These are phyloP conservation scores for Steinernema feltiae DNA, from an alignment of 1,140 invertebrate genomes.

Conservation along the genomic window DNA sequence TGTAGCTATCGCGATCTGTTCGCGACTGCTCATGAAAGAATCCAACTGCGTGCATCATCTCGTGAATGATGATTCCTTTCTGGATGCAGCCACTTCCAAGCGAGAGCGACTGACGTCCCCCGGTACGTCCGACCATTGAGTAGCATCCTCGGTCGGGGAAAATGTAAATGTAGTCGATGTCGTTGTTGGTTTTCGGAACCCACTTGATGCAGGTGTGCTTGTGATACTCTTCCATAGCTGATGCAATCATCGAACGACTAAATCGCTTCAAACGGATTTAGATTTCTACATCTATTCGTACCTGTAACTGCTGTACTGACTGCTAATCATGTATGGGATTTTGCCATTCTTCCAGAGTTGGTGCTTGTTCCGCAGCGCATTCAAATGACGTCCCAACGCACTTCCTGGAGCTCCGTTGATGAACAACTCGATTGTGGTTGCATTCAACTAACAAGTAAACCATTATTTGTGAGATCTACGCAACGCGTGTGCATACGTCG, in stretches of 20 bases:
- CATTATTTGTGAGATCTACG: neutral
- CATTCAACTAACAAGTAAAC: conserved; percentile 47
- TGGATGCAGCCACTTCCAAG: conserved; percentile 68
- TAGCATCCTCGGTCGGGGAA: conserved; percentile 56
- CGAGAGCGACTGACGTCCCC: conserved; percentile 63
- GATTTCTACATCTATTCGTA: conserved; percentile 16
- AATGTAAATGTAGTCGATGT: conserved; percentile 56
- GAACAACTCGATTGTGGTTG: conserved; percentile 49
- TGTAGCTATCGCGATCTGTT: conserved; percentile 58
- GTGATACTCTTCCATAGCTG: conserved; percentile 54
- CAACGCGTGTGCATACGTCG: conserved; percentile 36
- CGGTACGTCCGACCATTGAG: conserved; percentile 49
- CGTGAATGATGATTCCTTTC: conserved; percentile 59
- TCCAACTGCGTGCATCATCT: conserved; percentile 60
- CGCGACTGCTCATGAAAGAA: conserved; percentile 60
- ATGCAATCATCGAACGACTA: conserved; percentile 56
- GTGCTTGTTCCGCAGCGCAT: conserved; percentile 52
- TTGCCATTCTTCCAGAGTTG: conserved; percentile 52
- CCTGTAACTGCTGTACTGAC: conserved; percentile 57
- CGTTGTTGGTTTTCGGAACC: conserved; percentile 47
- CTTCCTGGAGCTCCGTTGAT: conserved; percentile 40
- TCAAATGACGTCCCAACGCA: conserved; percentile 37
- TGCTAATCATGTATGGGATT: conserved; percentile 55
- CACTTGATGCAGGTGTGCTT: conserved; percentile 54
- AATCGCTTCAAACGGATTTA: conserved; percentile 19